Evolutionary conservation across 2,113 vertebrate species (phyloP).

Genomic region (Melanerpes aurifrons): DNA sequence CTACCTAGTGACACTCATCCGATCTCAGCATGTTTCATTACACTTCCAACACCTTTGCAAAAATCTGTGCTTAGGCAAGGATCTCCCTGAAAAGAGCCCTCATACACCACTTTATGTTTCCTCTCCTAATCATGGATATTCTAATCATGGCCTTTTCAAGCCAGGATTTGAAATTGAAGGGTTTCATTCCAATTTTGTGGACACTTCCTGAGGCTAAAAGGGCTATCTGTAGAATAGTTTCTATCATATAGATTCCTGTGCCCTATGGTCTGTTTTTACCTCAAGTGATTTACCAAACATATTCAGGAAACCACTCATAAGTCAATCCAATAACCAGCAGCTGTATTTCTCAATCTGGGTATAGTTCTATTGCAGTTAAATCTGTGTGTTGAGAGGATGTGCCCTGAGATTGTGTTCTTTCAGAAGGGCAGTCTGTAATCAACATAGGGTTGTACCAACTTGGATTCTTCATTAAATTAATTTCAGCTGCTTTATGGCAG

Average conservation of each 20-base stretch:
- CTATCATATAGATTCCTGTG: background rate
- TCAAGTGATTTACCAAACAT: slow-evolving; percentile 22
- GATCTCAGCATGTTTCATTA: slow-evolving; percentile 34
- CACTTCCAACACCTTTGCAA: slow-evolving; percentile 46
- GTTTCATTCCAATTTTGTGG: background rate
- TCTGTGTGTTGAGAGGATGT: background rate
- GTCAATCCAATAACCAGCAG: background rate
- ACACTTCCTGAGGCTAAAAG: background rate
- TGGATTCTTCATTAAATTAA: background rate
- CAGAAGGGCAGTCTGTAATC: background rate
- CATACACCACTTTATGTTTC: slow-evolving; percentile 53
- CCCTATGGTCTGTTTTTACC: slow-evolving; percentile 6
- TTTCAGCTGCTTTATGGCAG: background rate
- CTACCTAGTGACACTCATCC: slow-evolving; percentile 1
- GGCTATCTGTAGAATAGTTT: background rate
- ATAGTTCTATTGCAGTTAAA: background rate
- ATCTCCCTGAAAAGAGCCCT: slow-evolving; percentile 50
- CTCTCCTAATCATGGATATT: slow-evolving; percentile 58
- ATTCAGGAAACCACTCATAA: background rate
- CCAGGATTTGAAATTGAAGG: background rate
- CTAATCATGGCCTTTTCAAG: slow-evolving; percentile 49
- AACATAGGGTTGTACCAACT: background rate
- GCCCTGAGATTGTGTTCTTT: background rate
- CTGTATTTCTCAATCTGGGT: background rate
- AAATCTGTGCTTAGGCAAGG: slow-evolving; percentile 50